A percentile compares a stretch with the other conserved stretches of the same genome.
Conservation (phyloP, 1,140 invertebrate genomes). For the Euschistus heros region DNA sequence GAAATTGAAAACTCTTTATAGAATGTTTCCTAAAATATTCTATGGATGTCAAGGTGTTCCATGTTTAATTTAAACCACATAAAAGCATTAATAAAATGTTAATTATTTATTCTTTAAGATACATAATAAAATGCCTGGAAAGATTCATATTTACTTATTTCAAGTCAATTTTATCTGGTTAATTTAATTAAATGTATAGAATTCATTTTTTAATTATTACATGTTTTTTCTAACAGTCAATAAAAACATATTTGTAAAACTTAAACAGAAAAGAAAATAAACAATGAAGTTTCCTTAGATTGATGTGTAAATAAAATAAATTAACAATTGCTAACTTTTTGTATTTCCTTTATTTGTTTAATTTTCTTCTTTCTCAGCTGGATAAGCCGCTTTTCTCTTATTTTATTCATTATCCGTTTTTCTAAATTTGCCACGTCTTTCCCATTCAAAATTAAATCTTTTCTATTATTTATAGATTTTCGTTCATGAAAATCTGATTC, state of each 20-base stretch:
- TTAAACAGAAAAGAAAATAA: neutral
- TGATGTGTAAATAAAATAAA: neutral
- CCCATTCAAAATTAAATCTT: constrained; percentile 75
- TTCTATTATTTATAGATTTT: constrained; percentile 75
- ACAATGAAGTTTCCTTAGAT: neutral
- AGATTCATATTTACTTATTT: too few relatives aligned
- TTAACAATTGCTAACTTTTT: neutral
- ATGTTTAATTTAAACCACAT: too few relatives aligned
- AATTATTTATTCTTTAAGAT: too few relatives aligned
- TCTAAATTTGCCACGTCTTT: constrained; percentile 45
- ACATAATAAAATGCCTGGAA: too few relatives aligned
- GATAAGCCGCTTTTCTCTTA: neutral
- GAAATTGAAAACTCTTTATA: too few relatives aligned
- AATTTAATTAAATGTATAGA: too few relatives aligned
- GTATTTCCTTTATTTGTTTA: neutral
- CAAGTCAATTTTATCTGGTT: too few relatives aligned
- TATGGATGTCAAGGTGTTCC: too few relatives aligned
- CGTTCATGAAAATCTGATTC: constrained; percentile 85
- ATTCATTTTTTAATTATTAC: too few relatives aligned
- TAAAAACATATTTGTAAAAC: neutral
- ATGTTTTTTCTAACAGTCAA: neutral
- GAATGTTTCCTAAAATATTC: too few relatives aligned
- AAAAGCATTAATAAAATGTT: too few relatives aligned
- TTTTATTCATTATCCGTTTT: neutral
- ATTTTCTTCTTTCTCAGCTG: neutral